A percentile compares a stretch with the other conserved stretches of the same genome.
These are phyloP conservation scores for Spisula subtruncata DNA, from an alignment of 2,888 invertebrate species.

Conservation along the genomic window DNA sequence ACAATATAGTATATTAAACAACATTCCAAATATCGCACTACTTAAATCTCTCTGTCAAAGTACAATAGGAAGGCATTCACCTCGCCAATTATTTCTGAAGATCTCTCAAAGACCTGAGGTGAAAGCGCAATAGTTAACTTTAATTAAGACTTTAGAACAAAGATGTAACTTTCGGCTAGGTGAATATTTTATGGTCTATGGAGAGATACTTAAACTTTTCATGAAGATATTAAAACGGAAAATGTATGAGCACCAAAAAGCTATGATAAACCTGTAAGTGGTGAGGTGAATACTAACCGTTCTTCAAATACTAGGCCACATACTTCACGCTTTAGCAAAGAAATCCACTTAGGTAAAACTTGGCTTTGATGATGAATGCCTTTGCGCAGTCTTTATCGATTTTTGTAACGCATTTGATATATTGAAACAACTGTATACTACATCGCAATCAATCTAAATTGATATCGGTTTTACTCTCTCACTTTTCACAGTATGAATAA, in stretches of 20 bases:
- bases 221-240: neutral
- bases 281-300: neutral
- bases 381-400: constrained; percentile 20
- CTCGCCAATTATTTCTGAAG: neutral
- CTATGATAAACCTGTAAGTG: constrained; percentile 14
- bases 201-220: neutral
- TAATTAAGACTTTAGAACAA: neutral
- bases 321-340: constrained; percentile 3
- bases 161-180: neutral
- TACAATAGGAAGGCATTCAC: too few relatives aligned
- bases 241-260: neutral
- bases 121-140: neutral
- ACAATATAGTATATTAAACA: too few relatives aligned
- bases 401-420: constrained; percentile 20
- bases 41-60: too few relatives aligned
- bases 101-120: neutral
- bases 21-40: too few relatives aligned
- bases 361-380: constrained; percentile 26
- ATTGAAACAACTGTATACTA: constrained; percentile 2
- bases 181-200: neutral
- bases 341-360: constrained; percentile 25
- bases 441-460: neutral
- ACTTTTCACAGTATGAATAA: constrained; percentile 7
- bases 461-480: neutral
- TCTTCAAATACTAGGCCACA: constrained; percentile 8